phyloP scores from a whole-genome alignment of 2,113 vertebrate genomes.

The Lucifuga dentata region DNA sequence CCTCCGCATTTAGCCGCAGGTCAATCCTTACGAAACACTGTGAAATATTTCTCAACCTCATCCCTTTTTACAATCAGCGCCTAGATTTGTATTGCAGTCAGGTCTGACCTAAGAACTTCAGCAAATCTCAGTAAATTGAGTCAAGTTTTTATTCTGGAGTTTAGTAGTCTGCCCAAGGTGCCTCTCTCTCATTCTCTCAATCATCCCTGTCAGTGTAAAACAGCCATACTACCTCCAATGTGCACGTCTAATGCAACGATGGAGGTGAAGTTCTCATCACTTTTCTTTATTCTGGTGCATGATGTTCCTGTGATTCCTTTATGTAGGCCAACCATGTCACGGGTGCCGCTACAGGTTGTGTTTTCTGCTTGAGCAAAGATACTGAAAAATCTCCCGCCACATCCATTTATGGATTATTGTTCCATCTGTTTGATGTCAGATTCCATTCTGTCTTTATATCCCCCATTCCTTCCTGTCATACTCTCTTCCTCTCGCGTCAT shows the following conservation, averaged over 20 bases:
- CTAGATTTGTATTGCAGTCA: slow-evolving; percentile 36
- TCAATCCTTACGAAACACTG: slow-evolving; percentile 70
- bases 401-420: slow-evolving; percentile 71
- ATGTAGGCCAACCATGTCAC: slow-evolving; percentile 59
- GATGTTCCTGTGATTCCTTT: slow-evolving; percentile 62
- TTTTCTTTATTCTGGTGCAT: slow-evolving; percentile 8
- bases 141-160: slow-evolving; percentile 37
- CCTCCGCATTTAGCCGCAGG: slow-evolving; percentile 54
- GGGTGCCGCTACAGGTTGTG: slow-evolving; percentile 56
- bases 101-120: slow-evolving; percentile 36
- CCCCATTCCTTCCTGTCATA: slow-evolving; percentile 10
- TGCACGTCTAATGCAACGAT: slow-evolving; percentile 42
- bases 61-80: slow-evolving; percentile 49
- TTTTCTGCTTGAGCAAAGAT: slow-evolving; percentile 63
- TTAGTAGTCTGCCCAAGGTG: slow-evolving; percentile 1
- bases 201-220: slow-evolving; percentile 6
- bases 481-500: slow-evolving; percentile 5
- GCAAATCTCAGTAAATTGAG: slow-evolving; percentile 34
- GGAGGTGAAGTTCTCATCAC: slow-evolving; percentile 16
- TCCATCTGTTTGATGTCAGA: slow-evolving; percentile 66
- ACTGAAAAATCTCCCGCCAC: slow-evolving; percentile 62
- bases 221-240: background rate
- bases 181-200: background rate
- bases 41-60: slow-evolving; percentile 70
- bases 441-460: slow-evolving; percentile 40